These are phyloP conservation scores for Epinephelus coioides DNA, from an alignment of 2,797 vertebrate species.

Conservation along the genomic window DNA sequence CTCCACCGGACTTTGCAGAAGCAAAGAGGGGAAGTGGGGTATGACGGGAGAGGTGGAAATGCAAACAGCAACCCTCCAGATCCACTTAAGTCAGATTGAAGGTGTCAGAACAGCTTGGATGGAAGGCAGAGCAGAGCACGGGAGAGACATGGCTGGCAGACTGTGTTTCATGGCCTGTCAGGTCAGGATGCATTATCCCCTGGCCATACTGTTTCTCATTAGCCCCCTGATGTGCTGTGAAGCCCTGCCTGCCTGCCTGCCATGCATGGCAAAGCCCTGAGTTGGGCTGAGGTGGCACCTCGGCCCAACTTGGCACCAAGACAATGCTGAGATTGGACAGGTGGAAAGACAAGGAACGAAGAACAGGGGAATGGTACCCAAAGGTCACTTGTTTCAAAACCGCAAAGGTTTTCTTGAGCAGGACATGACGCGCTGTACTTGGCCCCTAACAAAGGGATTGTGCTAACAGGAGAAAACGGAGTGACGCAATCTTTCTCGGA, in stretches of 20 bases:
- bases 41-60: constrained; percentile 33
- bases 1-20: constrained; percentile 29
- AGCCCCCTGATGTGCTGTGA: constrained; percentile 78
- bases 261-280: constrained; percentile 27
- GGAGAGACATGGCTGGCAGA: constrained; percentile 54
- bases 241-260: constrained; percentile 43
- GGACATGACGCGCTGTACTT: neutral
- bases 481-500: neutral
- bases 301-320: constrained; percentile 37
- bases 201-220: constrained; percentile 80
- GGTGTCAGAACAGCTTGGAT: constrained; percentile 72
- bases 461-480: neutral
- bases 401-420: neutral
- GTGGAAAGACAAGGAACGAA: constrained; percentile 35
- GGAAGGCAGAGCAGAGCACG: constrained; percentile 54
- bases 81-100: constrained; percentile 74
- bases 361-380: neutral
- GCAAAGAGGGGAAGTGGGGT: constrained; percentile 13
- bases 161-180: constrained; percentile 73
- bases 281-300: constrained; percentile 43
- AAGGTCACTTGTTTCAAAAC: constrained; percentile 25
- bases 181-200: constrained; percentile 72
- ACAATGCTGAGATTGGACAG: constrained; percentile 44
- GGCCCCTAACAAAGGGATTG: neutral
- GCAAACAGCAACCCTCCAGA: constrained; percentile 59